These are phyloP conservation scores for Isotomurus palustris DNA, from an alignment of 2,888 invertebrate genomes.

Conservation along the genomic window DNA sequence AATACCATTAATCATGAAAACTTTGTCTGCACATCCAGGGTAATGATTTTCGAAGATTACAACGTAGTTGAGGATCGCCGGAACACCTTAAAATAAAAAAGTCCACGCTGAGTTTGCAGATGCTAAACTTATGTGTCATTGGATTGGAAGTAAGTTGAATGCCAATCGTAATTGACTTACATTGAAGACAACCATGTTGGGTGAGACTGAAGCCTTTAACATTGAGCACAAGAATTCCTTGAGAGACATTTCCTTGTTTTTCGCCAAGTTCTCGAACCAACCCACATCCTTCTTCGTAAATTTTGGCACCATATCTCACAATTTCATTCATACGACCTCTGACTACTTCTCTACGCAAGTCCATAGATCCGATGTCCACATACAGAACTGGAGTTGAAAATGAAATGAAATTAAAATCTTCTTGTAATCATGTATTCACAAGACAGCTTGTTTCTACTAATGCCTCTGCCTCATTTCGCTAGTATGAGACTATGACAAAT, in stretches of 20 bases:
- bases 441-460: too few relatives aligned
- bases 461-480: too few relatives aligned
- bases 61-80: background rate
- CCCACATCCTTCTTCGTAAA: background rate
- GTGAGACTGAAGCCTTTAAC: background rate
- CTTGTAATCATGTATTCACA: too few relatives aligned
- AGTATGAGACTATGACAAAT: too few relatives aligned
- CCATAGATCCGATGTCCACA: background rate
- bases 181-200: conserved; percentile 6
- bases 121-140: too few relatives aligned
- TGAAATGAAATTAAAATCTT: too few relatives aligned
- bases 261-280: background rate
- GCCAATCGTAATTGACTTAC: too few relatives aligned
- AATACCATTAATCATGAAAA: background rate
- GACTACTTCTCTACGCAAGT: background rate
- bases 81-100: background rate
- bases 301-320: background rate
- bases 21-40: background rate
- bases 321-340: background rate
- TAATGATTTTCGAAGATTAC: background rate
- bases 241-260: conserved; percentile 5
- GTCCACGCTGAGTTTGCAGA: too few relatives aligned
- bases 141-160: too few relatives aligned
- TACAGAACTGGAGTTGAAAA: too few relatives aligned
- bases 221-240: background rate